These are phyloP conservation scores for Hofmannophila pseudospretella DNA, from an alignment of 2,888 invertebrate species.

Conservation along the genomic window DNA sequence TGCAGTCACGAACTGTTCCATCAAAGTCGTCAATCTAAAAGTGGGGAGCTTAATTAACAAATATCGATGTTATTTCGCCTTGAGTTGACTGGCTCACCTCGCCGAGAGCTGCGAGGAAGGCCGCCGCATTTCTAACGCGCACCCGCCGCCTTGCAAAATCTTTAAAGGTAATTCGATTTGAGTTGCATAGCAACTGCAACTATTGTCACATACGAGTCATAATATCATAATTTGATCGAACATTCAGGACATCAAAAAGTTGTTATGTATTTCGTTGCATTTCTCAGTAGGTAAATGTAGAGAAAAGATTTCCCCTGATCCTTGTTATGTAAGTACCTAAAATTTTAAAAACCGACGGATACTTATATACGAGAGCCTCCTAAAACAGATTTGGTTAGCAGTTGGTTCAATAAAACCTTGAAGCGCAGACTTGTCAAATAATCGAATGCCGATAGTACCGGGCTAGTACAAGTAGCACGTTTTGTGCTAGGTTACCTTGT, in stretches of 20 bases:
- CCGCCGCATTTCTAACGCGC: conserved; percentile 61
- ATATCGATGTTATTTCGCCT: conserved; percentile 56
- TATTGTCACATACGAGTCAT: too few relatives aligned
- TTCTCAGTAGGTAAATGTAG: too few relatives aligned
- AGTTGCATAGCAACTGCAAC: conserved; percentile 26
- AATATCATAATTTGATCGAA: too few relatives aligned
- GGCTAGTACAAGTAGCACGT: conserved; percentile 17
- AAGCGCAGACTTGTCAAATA: conserved; percentile 6
- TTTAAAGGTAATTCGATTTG: conserved; percentile 41
- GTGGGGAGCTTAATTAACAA: conserved; percentile 51
- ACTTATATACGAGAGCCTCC: too few relatives aligned
- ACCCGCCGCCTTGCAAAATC: conserved; percentile 44
- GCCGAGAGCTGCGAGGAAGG: conserved; percentile 54
- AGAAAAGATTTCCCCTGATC: too few relatives aligned
- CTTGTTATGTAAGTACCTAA: too few relatives aligned
- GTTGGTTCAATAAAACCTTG: conserved; percentile 6
- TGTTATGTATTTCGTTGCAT: too few relatives aligned
- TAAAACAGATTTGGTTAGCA: too few relatives aligned
- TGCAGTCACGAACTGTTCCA: conserved; percentile 19
- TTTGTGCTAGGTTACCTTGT: conserved; percentile 49
- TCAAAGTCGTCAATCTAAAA: conserved; percentile 27
- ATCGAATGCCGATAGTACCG: conserved; percentile 4
- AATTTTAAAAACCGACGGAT: too few relatives aligned
- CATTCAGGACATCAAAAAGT: too few relatives aligned
- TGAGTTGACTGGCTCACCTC: conserved; percentile 60